Conservation (phyloP, 1,140 invertebrate genomes). For the Andricus grossulariae region DNA sequence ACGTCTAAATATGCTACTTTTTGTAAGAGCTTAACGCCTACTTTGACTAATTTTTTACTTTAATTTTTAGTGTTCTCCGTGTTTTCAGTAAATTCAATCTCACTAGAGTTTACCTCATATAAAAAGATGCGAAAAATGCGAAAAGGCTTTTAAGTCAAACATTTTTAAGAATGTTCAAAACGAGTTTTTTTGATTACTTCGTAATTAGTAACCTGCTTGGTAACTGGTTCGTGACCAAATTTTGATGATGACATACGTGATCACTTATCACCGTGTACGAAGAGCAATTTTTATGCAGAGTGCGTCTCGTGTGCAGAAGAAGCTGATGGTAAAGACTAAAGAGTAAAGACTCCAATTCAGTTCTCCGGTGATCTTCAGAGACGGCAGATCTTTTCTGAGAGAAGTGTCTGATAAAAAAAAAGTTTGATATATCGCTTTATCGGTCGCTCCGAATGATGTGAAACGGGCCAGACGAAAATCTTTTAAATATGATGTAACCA, state of each 20-base stretch:
- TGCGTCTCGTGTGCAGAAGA: constrained; percentile 22
- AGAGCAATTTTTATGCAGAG: constrained; percentile 39
- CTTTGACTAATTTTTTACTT: too few relatives aligned
- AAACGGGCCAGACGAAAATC: not conserved
- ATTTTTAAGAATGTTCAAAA: not conserved
- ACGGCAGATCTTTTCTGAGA: not conserved
- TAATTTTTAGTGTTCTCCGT: too few relatives aligned
- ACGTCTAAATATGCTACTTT: too few relatives aligned
- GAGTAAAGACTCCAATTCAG: constrained; percentile 42
- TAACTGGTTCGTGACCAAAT: constrained; percentile 36
- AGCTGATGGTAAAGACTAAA: constrained; percentile 38
- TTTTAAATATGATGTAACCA: not conserved
- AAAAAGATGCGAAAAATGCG: too few relatives aligned
- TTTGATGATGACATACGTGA: constrained; percentile 32
- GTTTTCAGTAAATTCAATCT: too few relatives aligned
- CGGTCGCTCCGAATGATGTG: not conserved
- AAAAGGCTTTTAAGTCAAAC: too few relatives aligned
- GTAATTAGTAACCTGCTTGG: constrained; percentile 3
- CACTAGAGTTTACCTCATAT: too few relatives aligned
- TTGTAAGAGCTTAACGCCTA: too few relatives aligned
- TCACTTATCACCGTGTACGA: constrained; percentile 41
- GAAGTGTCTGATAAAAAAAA: not conserved
- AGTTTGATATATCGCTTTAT: not conserved
- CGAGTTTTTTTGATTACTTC: not conserved
- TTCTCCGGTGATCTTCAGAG: constrained; percentile 10